Evolutionary conservation across 2,888 invertebrate species (phyloP), one percentile per base, ranked within the genome.

Genomic region (Papilio elwesi): DNA sequence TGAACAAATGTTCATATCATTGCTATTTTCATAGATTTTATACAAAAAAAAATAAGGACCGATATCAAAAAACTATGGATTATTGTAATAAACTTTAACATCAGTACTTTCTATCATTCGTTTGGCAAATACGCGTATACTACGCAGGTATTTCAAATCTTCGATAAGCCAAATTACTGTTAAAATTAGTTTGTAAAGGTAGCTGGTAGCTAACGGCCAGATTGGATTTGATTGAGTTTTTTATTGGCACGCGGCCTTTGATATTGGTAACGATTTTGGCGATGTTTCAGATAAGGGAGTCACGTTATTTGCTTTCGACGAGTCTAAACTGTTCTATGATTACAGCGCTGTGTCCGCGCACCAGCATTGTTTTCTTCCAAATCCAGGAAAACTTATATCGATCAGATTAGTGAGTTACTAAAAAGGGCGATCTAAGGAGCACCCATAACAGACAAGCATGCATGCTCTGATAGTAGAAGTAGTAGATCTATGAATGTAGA

Each of bases 251-350:
- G 49, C 13, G n/a, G 49, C 11, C 16, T 47, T 51, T 68, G 68
- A 49, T 16, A 68, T 69, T 69, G 38, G 59, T 62, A 62, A 62
- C 9, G 9, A 51, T 69, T 69, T 69, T 69, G 62, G 69, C 69
- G 15, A 52, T 16, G 69, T 69, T 62, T 69, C 69, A 69, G 62
- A 69, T 52, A 69, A 62, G 51, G 52, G 62, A 69, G 38, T 69
- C 49, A 62, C 38, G 6, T 9, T 38, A n/a, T 69, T 38, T 51
- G 36, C 15, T 49, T 57, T 59, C 48, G 43, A 62, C 11, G 15
- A 62, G 43, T 43, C 49, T 12, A 49, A 43, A 10, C 2, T 15
- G 8, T 9, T 11, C 13, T 59, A n/a, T n/a, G 59, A 55, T 26
- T 26, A 26, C 26, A 26, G 4, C 26, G 26, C 26, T 26, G 26